phyloP scores from a whole-genome alignment of 92 coral and sea anemone species.

The Umimayanthus kanabou region DNA sequence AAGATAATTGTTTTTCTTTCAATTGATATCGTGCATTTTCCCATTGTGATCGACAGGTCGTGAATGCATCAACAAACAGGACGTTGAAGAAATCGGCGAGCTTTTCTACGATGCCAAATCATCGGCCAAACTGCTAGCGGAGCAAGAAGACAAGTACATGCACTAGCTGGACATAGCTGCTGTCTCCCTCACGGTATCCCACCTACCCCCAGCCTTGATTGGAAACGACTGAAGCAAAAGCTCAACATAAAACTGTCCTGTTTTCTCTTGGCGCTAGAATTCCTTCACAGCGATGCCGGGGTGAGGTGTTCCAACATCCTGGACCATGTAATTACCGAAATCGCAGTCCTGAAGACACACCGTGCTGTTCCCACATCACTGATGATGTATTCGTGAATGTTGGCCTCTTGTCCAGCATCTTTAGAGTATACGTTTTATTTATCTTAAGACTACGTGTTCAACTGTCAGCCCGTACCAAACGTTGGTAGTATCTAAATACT shows the following conservation, averaged over 20 bases:
- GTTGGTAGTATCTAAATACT: not conserved
- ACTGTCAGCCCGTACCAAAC: not conserved
- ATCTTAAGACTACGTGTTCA: not conserved
- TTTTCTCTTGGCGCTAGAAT: too few relatives aligned
- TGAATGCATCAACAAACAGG: slow-evolving; percentile 81
- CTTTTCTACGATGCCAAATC: slow-evolving; percentile 97
- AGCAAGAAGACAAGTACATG: slow-evolving; percentile 98
- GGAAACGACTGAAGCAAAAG: not conserved
- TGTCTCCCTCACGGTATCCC: not conserved
- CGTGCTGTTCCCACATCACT: not conserved
- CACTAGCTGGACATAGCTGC: slow-evolving; percentile 7
- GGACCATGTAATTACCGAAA: not conserved
- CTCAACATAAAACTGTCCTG: too few relatives aligned
- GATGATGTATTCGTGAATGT: not conserved
- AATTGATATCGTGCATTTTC: not conserved
- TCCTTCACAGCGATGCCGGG: too few relatives aligned
- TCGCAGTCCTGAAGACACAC: not conserved
- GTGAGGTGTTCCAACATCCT: too few relatives aligned
- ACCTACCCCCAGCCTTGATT: not conserved
- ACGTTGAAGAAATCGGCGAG: slow-evolving; percentile 97
- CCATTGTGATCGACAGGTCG: slow-evolving; percentile 65
- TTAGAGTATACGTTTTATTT: not conserved
- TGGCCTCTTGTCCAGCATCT: not conserved
- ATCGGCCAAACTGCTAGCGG: slow-evolving; percentile 96
- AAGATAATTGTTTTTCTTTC: not conserved